Evolutionary conservation across 2,888 invertebrate species (phyloP).

Genomic region (Leucozona laternaria): DNA sequence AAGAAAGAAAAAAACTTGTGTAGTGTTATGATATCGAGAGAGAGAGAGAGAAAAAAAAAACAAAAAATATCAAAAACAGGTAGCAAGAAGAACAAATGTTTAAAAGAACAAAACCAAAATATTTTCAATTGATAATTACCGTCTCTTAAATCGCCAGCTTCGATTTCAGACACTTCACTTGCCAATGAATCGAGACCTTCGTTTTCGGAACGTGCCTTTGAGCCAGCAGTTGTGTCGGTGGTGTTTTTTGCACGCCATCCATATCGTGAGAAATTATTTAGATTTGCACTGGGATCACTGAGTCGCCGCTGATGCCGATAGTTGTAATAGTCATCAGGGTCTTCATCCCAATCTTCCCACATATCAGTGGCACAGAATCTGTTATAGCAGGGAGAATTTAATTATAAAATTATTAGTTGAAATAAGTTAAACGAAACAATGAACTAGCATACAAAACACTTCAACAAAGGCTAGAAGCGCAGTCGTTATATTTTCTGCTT

Average conservation of each 20-base stretch:
- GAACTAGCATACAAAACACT: constrained; percentile 4
- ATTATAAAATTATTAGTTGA: not conserved
- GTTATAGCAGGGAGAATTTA: constrained; percentile 18
- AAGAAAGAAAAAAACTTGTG: constrained; percentile 49
- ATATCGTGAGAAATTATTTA: constrained; percentile 92
- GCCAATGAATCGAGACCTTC: constrained; percentile 95
- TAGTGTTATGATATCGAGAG: constrained; percentile 55
- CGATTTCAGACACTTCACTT: constrained; percentile 94
- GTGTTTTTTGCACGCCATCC: constrained; percentile 88
- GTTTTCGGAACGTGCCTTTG: constrained; percentile 94
- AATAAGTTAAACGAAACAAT: not conserved
- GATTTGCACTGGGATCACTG: constrained; percentile 96
- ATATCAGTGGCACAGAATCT: constrained; percentile 91
- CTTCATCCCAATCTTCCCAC: constrained; percentile 97
- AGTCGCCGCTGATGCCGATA: constrained; percentile 91
- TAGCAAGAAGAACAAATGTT: constrained; percentile 42
- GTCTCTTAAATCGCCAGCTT: constrained; percentile 96
- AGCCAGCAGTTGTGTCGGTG: constrained; percentile 87
- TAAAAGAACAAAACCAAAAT: constrained; percentile 50
- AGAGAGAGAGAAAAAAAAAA: constrained; percentile 45
- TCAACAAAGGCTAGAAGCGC: not conserved
- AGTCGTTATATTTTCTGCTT: not conserved
- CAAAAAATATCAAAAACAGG: constrained; percentile 28
- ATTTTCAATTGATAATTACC: constrained; percentile 85
- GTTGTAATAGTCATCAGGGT: constrained; percentile 92